Evolutionary conservation across 2,888 invertebrate species (phyloP).

Genomic region (Nomada goodeniana): DNA sequence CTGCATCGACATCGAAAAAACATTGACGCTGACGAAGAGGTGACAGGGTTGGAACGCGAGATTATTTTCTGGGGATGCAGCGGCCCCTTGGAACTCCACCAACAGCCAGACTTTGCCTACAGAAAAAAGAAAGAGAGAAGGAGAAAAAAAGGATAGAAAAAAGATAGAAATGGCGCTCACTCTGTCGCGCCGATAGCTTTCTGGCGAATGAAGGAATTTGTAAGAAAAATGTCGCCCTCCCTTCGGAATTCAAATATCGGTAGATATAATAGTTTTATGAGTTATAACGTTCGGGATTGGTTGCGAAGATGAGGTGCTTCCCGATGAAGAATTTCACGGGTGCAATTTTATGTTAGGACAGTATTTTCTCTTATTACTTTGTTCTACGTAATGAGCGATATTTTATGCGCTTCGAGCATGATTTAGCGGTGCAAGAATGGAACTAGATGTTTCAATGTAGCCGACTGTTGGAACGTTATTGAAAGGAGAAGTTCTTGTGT

Average conservation of each 20-base stretch:
- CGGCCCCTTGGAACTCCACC: not conserved
- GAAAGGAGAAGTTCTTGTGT: too few relatives aligned
- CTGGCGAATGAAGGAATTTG: conserved; percentile 5
- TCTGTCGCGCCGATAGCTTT: conserved; percentile 11
- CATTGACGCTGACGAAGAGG: conserved; percentile 34
- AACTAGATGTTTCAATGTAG: not conserved
- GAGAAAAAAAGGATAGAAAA: too few relatives aligned
- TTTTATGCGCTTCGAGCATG: not conserved
- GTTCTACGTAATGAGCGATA: not conserved
- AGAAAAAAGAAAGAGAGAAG: not conserved
- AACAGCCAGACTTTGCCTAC: not conserved
- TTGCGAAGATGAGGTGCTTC: not conserved
- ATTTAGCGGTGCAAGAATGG: not conserved
- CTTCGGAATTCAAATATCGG: not conserved
- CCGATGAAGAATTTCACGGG: not conserved
- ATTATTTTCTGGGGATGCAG: conserved; percentile 28
- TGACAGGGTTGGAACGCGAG: conserved; percentile 21
- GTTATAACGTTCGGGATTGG: not conserved
- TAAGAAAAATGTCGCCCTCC: not conserved
- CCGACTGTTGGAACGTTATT: too few relatives aligned
- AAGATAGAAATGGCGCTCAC: conserved; percentile 5
- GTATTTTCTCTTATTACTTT: not conserved
- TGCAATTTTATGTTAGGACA: too few relatives aligned
- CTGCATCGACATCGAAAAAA: conserved; percentile 29
- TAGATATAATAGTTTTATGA: not conserved